Evolutionary conservation across 1,140 invertebrate genomes (phyloP).

Genomic region (Tetragonula clypearis): DNA sequence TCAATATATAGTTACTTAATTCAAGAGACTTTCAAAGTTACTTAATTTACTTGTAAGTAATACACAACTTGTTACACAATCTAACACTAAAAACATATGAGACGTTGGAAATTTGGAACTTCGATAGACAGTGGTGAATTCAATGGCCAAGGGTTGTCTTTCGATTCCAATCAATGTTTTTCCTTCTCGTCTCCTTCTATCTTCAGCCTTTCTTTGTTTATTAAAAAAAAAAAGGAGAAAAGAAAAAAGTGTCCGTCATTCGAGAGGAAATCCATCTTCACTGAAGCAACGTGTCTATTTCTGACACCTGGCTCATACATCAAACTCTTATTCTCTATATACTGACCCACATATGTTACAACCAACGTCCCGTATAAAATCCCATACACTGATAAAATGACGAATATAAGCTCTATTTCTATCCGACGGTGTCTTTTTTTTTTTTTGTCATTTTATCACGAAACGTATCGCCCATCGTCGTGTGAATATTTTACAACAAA

Average conservation of each 20-base stretch:
- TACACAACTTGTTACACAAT: too few relatives aligned
- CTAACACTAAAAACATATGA: too few relatives aligned
- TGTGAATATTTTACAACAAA: neutral
- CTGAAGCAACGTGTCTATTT: slow-evolving; percentile 48
- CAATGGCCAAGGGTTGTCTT: too few relatives aligned
- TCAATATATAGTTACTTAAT: too few relatives aligned
- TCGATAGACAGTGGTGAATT: too few relatives aligned
- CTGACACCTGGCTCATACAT: slow-evolving; percentile 39
- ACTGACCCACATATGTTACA: slow-evolving; percentile 57
- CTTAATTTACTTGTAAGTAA: too few relatives aligned
- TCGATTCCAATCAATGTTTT: neutral
- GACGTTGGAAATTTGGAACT: too few relatives aligned
- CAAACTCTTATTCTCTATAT: slow-evolving; percentile 38
- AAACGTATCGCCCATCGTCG: neutral
- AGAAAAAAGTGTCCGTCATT: slow-evolving; percentile 19
- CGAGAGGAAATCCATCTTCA: slow-evolving; percentile 38
- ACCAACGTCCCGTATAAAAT: slow-evolving; percentile 54
- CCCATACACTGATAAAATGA: slow-evolving; percentile 54
- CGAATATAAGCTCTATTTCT: slow-evolving; percentile 26
- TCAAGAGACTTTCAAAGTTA: too few relatives aligned
- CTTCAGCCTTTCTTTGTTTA: too few relatives aligned
- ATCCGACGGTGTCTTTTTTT: neutral
- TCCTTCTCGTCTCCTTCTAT: too few relatives aligned
- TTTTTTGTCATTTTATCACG: neutral
- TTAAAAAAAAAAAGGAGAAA: slow-evolving; percentile 5